Conservation (phyloP, 2,797 vertebrate species). For the Schizothorax lantsangensis region DNA sequence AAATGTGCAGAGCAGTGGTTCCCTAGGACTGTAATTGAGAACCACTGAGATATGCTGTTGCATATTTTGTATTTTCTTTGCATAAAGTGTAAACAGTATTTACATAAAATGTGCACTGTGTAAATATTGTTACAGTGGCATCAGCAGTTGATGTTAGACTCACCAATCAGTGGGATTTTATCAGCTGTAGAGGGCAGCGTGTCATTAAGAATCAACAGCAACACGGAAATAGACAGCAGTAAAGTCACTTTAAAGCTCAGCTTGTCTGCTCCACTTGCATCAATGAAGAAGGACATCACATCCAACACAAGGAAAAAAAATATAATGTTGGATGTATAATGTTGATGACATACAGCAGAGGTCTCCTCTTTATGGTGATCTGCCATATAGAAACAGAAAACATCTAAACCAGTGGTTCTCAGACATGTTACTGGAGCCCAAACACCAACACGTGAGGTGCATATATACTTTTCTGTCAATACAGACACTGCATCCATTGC, state of each 20-base stretch:
- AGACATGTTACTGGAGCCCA: no score
- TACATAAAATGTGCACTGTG: no score
- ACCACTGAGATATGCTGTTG: no score
- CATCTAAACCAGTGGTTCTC: no score
- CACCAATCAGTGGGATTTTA: slow-evolving; percentile 81
- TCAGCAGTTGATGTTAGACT: slow-evolving; percentile 43
- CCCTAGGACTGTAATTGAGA: no score
- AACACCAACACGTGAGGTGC: no score
- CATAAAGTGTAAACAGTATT: background rate
- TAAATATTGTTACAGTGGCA: no score
- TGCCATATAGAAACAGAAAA: slow-evolving; percentile 46
- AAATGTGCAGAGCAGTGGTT: no score
- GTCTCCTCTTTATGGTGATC: slow-evolving; percentile 79
- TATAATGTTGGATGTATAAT: slow-evolving; percentile 82
- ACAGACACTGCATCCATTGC: no score
- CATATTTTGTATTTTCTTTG: no score
- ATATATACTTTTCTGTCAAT: no score
- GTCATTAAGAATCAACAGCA: slow-evolving; percentile 84
- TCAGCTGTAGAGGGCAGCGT: slow-evolving; percentile 83
- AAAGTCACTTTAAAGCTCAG: slow-evolving; percentile 84
- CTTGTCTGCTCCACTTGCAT: slow-evolving; percentile 79
- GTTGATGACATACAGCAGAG: slow-evolving; percentile 80
- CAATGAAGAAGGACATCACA: slow-evolving; percentile 78
- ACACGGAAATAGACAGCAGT: slow-evolving; percentile 82
- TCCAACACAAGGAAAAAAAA: slow-evolving; percentile 78